These are phyloP conservation scores for Emys orbicularis DNA, from an alignment of 2,797 vertebrate genomes.

Conservation along the genomic window DNA sequence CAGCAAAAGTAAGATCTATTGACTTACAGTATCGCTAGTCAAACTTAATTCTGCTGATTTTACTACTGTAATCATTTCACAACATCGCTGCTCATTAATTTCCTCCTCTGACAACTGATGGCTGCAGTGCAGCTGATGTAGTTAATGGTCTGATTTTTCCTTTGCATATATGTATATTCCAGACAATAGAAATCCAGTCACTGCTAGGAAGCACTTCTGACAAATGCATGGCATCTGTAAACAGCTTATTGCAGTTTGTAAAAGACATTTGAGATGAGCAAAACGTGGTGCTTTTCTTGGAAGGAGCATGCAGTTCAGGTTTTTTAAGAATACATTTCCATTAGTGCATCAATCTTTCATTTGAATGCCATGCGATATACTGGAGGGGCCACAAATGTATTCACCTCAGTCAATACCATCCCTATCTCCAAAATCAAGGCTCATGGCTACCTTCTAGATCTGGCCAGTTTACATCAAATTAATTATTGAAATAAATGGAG, in stretches of 20 bases:
- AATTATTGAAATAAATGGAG: background rate
- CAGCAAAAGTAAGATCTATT: background rate
- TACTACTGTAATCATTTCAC: background rate
- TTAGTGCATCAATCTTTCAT: background rate
- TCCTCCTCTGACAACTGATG: background rate
- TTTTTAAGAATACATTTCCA: background rate
- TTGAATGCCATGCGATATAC: background rate
- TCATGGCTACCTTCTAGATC: background rate
- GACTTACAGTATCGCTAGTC: background rate
- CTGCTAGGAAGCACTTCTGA: background rate
- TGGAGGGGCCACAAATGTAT: background rate
- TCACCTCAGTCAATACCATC: background rate
- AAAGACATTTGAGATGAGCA: slow-evolving; percentile 13
- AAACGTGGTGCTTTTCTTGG: background rate
- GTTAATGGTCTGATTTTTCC: slow-evolving; percentile 10
- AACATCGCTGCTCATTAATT: background rate
- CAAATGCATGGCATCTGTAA: slow-evolving; percentile 5
- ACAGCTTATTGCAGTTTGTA: background rate
- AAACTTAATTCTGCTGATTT: slow-evolving; percentile 8
- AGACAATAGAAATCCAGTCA: background rate
- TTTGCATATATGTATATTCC: slow-evolving; percentile 12
- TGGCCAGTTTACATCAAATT: background rate
- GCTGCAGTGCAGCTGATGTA: background rate
- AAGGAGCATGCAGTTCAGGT: background rate
- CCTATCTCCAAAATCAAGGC: background rate